Conservation (phyloP, 2,888 invertebrate species). For the Zhuqinia jingwanae region DNA sequence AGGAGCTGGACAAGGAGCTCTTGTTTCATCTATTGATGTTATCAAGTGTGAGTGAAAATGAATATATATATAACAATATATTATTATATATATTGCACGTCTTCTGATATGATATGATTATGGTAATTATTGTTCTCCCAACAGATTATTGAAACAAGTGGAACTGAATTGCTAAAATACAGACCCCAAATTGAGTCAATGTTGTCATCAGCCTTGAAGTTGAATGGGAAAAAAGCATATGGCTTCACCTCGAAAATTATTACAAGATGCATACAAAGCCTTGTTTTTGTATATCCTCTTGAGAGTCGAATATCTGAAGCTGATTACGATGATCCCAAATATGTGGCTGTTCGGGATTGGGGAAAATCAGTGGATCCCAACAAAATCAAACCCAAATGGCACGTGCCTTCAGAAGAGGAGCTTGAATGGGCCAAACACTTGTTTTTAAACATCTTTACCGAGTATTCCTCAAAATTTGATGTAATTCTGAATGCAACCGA, state of each 20-base stretch:
- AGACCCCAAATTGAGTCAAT: slow-evolving; percentile 82
- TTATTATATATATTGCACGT: too few species aligned
- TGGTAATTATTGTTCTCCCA: too few species aligned
- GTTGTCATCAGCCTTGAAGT: slow-evolving; percentile 82
- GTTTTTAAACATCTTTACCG: slow-evolving; percentile 74
- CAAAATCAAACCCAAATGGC: slow-evolving; percentile 88
- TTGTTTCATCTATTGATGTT: slow-evolving; percentile 89
- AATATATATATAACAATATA: too few species aligned
- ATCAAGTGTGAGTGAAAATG: slow-evolving; percentile 85
- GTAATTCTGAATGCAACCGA: slow-evolving; percentile 83
- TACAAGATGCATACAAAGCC: slow-evolving; percentile 75
- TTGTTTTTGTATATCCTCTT: slow-evolving; percentile 77
- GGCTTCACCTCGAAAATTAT: slow-evolving; percentile 74
- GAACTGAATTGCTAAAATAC: slow-evolving; percentile 83
- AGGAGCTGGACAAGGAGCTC: slow-evolving; percentile 89
- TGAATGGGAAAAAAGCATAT: slow-evolving; percentile 79
- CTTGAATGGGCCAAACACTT: slow-evolving; percentile 86
- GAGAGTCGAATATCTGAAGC: slow-evolving; percentile 77
- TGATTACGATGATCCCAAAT: slow-evolving; percentile 78
- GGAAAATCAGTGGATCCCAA: slow-evolving; percentile 87
- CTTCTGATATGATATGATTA: background rate
- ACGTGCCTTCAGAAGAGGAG: slow-evolving; percentile 88
- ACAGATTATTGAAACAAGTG: slow-evolving; percentile 80
- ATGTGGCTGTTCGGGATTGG: slow-evolving; percentile 85
- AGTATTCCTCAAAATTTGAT: slow-evolving; percentile 83